Evolutionary conservation across 2,113 vertebrate genomes (phyloP), one percentile per base, ranked within the genome.

Genomic region (Meriones unguiculatus): DNA sequence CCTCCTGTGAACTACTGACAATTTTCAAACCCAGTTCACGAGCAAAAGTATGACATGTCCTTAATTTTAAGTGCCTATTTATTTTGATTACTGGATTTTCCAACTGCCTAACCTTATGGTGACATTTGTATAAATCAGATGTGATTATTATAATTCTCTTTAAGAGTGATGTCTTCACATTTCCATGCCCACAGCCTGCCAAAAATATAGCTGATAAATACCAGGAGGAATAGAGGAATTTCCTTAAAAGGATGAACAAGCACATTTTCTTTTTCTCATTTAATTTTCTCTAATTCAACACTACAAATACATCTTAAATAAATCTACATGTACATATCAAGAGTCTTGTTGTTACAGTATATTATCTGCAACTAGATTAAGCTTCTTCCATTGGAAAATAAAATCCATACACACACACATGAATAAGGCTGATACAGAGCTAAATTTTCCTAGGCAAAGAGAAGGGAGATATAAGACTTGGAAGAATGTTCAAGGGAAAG

Each of bases 111-210:
- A 78, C 95, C 93, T 94, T 95, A 93, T 92, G 41, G 65, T 94
- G 80, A 90, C 46, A 93, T 97, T 76, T 82, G 54, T 94, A 90
- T 96, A 95, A 97, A 96, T 93, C 46, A 69, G 80, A 73, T 73
- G 41, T 82, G 70, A 95, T 97, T 93, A 95, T 92, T 96, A 7
- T 73, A 78, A 38, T 96, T 96, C 89, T 89, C 54, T 96, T 92
- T 87, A 81, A 30, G 3, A 97, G 84, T 7, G 9, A 91, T 95
- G 87, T 89, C 65, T 59, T 95, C 91, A 82, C 69, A 28, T 96
- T 97, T 96, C 91, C 93, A 94, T 97, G 82, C 90, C 93, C 92
- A 92, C 76, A n/a, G 88, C 91, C 92, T 97, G 97, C 96, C 97
- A 98, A 97, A 97, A 87, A 77, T 95, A 75, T 95, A 97, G 94